Percentiles rank a stretch among this genome's conserved stretches.
These are phyloP conservation scores for Hirtodrosophila histrioides DNA, from an alignment of 2,888 invertebrate species.

Conservation along the genomic window DNA sequence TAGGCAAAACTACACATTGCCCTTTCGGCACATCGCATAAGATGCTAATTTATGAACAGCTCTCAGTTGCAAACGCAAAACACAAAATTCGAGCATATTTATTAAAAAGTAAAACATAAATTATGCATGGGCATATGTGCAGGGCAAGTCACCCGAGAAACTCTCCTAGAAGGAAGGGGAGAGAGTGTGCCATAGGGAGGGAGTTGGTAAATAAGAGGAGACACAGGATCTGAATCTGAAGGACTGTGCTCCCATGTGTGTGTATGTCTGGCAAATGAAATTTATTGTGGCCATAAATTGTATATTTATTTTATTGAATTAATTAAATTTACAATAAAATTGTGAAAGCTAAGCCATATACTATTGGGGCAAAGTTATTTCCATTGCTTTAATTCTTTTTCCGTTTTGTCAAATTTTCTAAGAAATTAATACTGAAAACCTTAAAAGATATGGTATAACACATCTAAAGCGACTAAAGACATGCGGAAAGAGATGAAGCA, in stretches of 20 bases:
- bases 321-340: conserved; percentile 71
- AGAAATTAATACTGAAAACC: too few species aligned
- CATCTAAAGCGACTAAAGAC: too few species aligned
- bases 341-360: conserved; percentile 14
- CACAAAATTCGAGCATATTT: conserved; percentile 40
- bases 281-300: conserved; percentile 69
- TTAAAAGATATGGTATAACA: too few species aligned
- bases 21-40: conserved; percentile 18
- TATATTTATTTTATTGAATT: conserved; percentile 68
- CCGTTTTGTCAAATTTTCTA: too few species aligned
- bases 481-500: too few species aligned
- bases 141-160: conserved; percentile 19
- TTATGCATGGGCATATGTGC: conserved; percentile 61
- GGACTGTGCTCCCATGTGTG: conserved; percentile 17
- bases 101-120: conserved; percentile 61
- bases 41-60: conserved; percentile 48
- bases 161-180: background rate
- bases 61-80: conserved; percentile 25
- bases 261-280: conserved; percentile 41
- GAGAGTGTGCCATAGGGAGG: too few species aligned
- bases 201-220: background rate
- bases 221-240: conserved; percentile 21
- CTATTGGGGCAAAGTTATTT: background rate
- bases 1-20: too few species aligned
- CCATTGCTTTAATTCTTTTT: background rate